Conservation (phyloP, 2,113 vertebrate genomes). For the Indicator maculatus region DNA sequence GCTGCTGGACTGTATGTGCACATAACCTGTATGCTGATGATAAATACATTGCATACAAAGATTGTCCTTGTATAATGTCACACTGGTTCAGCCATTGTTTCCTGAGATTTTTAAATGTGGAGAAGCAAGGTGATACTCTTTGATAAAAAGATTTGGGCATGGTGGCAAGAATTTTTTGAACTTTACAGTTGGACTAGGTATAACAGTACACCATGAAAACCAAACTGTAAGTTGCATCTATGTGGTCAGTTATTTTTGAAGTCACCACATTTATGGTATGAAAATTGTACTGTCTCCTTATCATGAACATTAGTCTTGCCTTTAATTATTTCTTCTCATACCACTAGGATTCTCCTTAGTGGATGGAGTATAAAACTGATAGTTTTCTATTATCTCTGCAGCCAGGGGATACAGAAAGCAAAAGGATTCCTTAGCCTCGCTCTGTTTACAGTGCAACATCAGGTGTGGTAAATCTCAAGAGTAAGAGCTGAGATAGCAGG, state of each 20-base stretch:
- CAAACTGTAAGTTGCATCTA: background rate
- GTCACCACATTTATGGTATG: background rate
- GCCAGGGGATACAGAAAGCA: background rate
- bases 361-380: background rate
- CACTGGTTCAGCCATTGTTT: background rate
- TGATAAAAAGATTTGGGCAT: background rate
- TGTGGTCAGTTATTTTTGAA: background rate
- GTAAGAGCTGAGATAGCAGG: background rate
- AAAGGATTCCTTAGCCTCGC: background rate
- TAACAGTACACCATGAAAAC: background rate
- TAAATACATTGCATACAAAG: background rate
- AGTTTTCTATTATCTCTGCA: background rate
- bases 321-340: background rate
- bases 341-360: background rate
- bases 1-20: background rate
- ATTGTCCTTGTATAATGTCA: background rate
- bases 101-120: background rate
- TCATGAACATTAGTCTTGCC: fast-evolving
- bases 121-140: background rate
- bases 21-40: background rate
- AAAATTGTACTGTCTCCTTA: background rate
- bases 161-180: background rate
- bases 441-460: background rate
- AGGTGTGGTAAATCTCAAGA: background rate
- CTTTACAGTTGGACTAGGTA: background rate